Evolutionary conservation across 2,113 vertebrate species (phyloP), one percentile per base, ranked within the genome.

Genomic region (Halcyon malimbica): DNA sequence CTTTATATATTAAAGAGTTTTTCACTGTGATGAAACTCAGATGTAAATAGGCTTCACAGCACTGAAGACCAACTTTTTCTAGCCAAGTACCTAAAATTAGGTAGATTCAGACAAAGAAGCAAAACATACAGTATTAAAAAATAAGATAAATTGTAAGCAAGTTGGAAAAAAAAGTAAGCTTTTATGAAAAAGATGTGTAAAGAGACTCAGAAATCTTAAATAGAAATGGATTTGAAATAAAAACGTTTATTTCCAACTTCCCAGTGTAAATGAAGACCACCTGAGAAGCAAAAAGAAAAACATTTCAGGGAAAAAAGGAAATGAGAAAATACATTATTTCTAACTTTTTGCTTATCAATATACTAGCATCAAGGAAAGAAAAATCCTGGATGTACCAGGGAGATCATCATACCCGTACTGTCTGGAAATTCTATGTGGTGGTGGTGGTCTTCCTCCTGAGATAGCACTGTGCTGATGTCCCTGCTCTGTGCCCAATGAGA

Each of bases 401-500:
- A 53, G 57, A 26, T 56, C 14, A 10, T 10, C 13, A 4, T 75
- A 7, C 69, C 35, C 0, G 0, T 71, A 8, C 21, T 31, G 60
- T 33, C 8, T 44, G 44, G 24, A 53, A 44, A 65, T 81, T 91
- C 13, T 64, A 7, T 4, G 53, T 14, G 24, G 41, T 76, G 53
- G 25, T 75, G 53, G 28, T 13, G 14, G 46, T 87, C 54, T 79
- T 90, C 57, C 46, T 71, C 42, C 20, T 2, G 64, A 46, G 60
- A 76, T 62, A 39, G 37, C 28, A 2, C 14, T 39, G 28, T 31
- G 59, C 31, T 1, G 7, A 26, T 57, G 60, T 10, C 48, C 68
- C 80, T 69, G 15, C 69, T 94, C 77, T 74, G 17, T 87, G 83
- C 62, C 65, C 77, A 60, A 2, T 73, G 84, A 75, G 83, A 89